Evolutionary conservation across 2,113 vertebrate species (phyloP).

Genomic region (Pagrus major): DNA sequence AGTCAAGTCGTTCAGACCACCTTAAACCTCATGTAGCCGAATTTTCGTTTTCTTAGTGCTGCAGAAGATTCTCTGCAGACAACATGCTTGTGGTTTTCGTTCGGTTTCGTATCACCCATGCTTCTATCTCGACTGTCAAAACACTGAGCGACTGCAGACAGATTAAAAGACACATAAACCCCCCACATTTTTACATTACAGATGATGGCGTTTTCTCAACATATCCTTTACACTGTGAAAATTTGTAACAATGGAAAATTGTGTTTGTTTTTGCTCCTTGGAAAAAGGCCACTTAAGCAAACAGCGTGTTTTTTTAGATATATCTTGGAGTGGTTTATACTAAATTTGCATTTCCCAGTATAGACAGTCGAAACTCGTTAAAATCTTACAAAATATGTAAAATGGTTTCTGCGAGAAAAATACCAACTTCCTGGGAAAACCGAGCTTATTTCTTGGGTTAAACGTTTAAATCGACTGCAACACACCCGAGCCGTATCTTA

Average conservation of each 20-base stretch:
- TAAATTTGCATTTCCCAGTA: conserved; percentile 8
- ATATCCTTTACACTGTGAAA: conserved; percentile 34
- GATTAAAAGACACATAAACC: conserved; percentile 62
- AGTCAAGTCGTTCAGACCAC: conserved; percentile 11
- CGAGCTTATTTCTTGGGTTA: neutral
- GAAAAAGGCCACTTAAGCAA: conserved; percentile 18
- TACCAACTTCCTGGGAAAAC: conserved; percentile 11
- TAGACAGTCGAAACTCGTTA: conserved; percentile 15
- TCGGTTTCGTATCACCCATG: conserved; percentile 72
- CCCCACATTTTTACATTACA: conserved; percentile 35
- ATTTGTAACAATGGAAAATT: conserved; percentile 32
- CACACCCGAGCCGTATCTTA: neutral
- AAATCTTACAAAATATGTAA: conserved; percentile 25
- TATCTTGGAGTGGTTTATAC: neutral
- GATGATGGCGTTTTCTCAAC: conserved; percentile 53
- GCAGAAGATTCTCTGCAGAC: conserved; percentile 67
- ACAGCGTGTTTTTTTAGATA: neutral
- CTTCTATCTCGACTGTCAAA: conserved; percentile 70
- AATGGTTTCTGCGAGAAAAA: conserved; percentile 7
- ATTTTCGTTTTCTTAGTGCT: conserved; percentile 66
- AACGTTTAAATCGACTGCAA: neutral
- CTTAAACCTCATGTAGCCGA: conserved; percentile 18
- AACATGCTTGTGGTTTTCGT: conserved; percentile 77
- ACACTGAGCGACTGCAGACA: conserved; percentile 59
- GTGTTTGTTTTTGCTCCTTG: conserved; percentile 24